These are phyloP conservation scores for Eustalomyia histrio DNA, from an alignment of 2,888 invertebrate species.

Conservation along the genomic window DNA sequence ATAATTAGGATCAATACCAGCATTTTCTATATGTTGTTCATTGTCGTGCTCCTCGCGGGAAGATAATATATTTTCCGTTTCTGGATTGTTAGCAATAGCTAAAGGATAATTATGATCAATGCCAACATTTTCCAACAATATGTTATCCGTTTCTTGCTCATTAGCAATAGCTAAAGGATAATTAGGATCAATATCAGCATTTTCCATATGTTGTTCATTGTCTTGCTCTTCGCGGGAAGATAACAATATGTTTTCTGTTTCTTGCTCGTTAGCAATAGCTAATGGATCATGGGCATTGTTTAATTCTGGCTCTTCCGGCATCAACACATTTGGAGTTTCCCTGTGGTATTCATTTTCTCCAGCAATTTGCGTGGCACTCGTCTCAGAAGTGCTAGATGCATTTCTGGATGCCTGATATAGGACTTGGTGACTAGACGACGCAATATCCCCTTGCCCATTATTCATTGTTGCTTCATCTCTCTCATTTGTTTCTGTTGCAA, in stretches of 20 bases:
- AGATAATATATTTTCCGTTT: neutral
- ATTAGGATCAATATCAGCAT: slow-evolving; percentile 62
- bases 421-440: slow-evolving; percentile 40
- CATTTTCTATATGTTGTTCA: slow-evolving; percentile 62
- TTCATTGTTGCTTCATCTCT: slow-evolving; percentile 3
- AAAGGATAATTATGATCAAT: no score
- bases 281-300: neutral
- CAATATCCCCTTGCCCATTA: slow-evolving; percentile 27
- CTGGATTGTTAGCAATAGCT: no score
- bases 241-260: neutral
- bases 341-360: neutral
- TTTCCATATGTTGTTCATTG: slow-evolving; percentile 62
- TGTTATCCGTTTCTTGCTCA: no score
- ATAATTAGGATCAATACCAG: slow-evolving; percentile 60
- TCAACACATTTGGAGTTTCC: neutral
- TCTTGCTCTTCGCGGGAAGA: slow-evolving; percentile 31
- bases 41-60: slow-evolving; percentile 42
- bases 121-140: no score
- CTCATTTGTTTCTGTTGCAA: slow-evolving; percentile 8
- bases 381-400: neutral
- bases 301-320: neutral
- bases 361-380: neutral
- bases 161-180: no score
- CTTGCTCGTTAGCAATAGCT: slow-evolving; percentile 19
- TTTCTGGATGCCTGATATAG: neutral